These are phyloP conservation scores for Hippopotamus amphibius DNA, from an alignment of 2,113 vertebrate species.

Conservation along the genomic window DNA sequence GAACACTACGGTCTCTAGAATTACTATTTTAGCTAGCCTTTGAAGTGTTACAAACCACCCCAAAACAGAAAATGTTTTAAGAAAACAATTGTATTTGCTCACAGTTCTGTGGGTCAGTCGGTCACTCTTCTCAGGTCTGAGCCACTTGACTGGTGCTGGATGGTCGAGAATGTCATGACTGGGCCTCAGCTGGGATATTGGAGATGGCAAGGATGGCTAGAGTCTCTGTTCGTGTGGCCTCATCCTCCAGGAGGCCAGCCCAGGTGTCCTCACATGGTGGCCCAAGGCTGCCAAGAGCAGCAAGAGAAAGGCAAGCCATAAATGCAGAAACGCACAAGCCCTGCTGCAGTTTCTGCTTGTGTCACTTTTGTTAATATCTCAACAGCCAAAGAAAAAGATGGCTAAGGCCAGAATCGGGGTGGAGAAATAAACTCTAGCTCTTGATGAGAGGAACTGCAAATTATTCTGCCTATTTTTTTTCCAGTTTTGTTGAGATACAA, in stretches of 20 bases:
- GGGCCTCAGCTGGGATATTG: not conserved
- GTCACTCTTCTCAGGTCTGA: not conserved
- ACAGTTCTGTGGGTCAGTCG: not conserved
- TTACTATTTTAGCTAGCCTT: not conserved
- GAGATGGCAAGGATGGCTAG: not conserved
- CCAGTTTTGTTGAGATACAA: not conserved
- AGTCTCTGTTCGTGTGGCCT: not conserved
- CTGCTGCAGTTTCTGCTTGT: not conserved
- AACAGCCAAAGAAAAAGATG: not conserved
- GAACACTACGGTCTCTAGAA: not conserved
- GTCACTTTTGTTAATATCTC: not conserved
- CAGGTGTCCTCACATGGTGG: not conserved
- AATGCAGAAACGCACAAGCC: accelerated
- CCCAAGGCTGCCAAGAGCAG: no score
- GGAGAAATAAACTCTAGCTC: not conserved
- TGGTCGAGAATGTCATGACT: not conserved
- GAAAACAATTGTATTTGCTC: not conserved
- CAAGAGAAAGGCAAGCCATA: not conserved
- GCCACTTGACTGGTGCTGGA: not conserved
- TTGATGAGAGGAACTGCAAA: not conserved
- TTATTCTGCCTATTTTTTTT: not conserved
- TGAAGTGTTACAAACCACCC: not conserved
- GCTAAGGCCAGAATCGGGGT: not conserved
- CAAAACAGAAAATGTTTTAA: not conserved
- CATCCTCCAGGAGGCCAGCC: not conserved